Percentiles rank a stretch among this genome's conserved stretches.
Evolutionary conservation across 2,888 invertebrate genomes (phyloP).

Genomic region (Drosophila diplacantha): DNA sequence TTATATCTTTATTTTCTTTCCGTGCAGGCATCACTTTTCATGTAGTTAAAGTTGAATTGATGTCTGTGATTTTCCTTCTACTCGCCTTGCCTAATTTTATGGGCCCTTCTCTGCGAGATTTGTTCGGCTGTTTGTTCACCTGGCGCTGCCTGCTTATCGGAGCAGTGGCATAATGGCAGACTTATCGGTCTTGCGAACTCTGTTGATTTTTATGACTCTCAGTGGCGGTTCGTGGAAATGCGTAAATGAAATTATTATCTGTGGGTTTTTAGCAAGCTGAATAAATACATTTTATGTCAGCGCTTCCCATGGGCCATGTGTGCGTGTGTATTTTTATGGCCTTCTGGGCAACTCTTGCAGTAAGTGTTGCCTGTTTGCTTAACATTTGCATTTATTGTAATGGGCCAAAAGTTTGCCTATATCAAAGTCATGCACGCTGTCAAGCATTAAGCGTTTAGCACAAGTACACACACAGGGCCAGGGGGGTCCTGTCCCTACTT

Average conservation of each 20-base stretch:
- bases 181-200: slow-evolving; percentile 45
- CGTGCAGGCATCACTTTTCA: slow-evolving; percentile 58
- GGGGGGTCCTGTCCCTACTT: background rate
- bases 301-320: background rate
- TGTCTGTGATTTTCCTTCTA: slow-evolving; percentile 30
- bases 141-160: slow-evolving; percentile 30
- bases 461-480: slow-evolving; percentile 26
- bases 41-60: slow-evolving; percentile 55
- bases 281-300: slow-evolving; percentile 52
- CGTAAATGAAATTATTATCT: slow-evolving; percentile 69
- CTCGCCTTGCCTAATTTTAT: slow-evolving; percentile 22
- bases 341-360: slow-evolving; percentile 14
- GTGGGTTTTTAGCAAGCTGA: slow-evolving; percentile 44
- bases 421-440: slow-evolving; percentile 59
- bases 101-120: slow-evolving; percentile 9
- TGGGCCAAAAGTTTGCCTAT: slow-evolving; percentile 56
- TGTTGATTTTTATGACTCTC: slow-evolving; percentile 49
- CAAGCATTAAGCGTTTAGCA: slow-evolving; percentile 57
- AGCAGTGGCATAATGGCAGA: slow-evolving; percentile 38
- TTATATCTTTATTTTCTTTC: slow-evolving; percentile 6
- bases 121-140: slow-evolving; percentile 17
- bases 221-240: slow-evolving; percentile 22
- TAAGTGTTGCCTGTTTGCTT: slow-evolving; percentile 35
- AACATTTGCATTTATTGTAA: slow-evolving; percentile 68
- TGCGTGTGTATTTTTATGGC: slow-evolving; percentile 31